phyloP scores from a whole-genome alignment of 1,140 invertebrate genomes.

The Holcopasites calliopsidis region DNA sequence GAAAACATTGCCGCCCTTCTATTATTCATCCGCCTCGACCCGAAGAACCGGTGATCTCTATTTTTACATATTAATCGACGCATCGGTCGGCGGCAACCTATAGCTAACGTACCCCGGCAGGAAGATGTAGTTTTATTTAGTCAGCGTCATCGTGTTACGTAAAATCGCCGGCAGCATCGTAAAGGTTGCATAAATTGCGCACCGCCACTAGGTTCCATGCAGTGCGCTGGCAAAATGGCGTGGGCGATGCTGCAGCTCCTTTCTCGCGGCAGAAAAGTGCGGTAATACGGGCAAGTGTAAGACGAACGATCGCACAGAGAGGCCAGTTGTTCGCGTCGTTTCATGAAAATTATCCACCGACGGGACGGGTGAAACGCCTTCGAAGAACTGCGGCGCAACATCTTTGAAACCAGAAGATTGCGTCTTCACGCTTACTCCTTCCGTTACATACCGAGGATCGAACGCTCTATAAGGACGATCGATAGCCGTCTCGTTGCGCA shows the following conservation, averaged over 20 bases:
- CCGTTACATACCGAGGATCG: slow-evolving; percentile 27
- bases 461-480: slow-evolving; percentile 35
- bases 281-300: slow-evolving; percentile 59
- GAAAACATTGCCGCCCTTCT: slow-evolving; percentile 33
- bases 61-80: neutral
- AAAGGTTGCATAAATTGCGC: slow-evolving; percentile 12
- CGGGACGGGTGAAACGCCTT: slow-evolving; percentile 57
- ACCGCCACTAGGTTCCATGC: neutral
- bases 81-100: neutral
- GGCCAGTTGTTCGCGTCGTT: slow-evolving; percentile 10
- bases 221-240: slow-evolving; percentile 28
- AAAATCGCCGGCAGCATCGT: neutral
- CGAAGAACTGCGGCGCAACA: slow-evolving; percentile 53
- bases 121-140: slow-evolving; percentile 7
- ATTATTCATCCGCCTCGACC: neutral
- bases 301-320: slow-evolving; percentile 57
- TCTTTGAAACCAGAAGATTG: slow-evolving; percentile 27
- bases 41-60: slow-evolving; percentile 6
- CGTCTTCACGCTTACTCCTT: slow-evolving; percentile 25
- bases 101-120: neutral
- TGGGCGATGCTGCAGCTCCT: slow-evolving; percentile 27
- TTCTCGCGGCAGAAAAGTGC: slow-evolving; percentile 51
- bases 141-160: slow-evolving; percentile 2
- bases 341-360: slow-evolving; percentile 57
- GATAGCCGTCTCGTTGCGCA: neutral